Percentiles rank a stretch among this genome's conserved stretches.
Evolutionary conservation across 2,797 vertebrate species (phyloP).

Genomic region (Hoplostethus mediterraneus): DNA sequence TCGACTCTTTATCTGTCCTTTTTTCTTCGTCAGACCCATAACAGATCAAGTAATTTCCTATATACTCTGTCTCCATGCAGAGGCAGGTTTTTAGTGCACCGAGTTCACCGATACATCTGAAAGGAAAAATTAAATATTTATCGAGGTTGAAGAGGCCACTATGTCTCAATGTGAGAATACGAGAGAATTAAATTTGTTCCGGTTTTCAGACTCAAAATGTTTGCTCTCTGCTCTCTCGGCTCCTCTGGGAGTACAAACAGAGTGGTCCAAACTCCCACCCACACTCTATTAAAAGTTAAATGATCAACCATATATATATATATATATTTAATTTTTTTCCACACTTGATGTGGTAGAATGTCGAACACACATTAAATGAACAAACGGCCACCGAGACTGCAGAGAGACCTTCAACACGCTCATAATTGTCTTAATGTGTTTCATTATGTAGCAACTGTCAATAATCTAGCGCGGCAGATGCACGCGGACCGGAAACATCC

Average conservation of each 20-base stretch:
- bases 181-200: slow-evolving; percentile 63
- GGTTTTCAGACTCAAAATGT: slow-evolving; percentile 57
- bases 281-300: slow-evolving; percentile 48
- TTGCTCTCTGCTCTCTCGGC: slow-evolving; percentile 47
- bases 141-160: slow-evolving; percentile 56
- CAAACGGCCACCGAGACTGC: slow-evolving; percentile 11
- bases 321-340: slow-evolving; percentile 37
- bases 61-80: slow-evolving; percentile 23
- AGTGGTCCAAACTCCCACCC: slow-evolving; percentile 35
- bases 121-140: slow-evolving; percentile 77
- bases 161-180: slow-evolving; percentile 54
- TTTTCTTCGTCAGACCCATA: background rate
- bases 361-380: slow-evolving; percentile 11
- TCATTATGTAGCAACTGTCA: slow-evolving; percentile 1
- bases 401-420: background rate
- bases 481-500: slow-evolving; percentile 25
- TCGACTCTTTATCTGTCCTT: background rate
- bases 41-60: slow-evolving; percentile 19
- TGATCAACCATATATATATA: slow-evolving; percentile 47
- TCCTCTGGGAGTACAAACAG: slow-evolving; percentile 47
- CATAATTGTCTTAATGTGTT: slow-evolving; percentile 34
- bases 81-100: slow-evolving; percentile 33
- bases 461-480: slow-evolving; percentile 19
- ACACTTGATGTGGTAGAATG: slow-evolving; percentile 24
- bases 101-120: slow-evolving; percentile 46